Evolutionary conservation across 2,113 vertebrate genomes (phyloP).

Genomic region (Amphilophus citrinellus): DNA sequence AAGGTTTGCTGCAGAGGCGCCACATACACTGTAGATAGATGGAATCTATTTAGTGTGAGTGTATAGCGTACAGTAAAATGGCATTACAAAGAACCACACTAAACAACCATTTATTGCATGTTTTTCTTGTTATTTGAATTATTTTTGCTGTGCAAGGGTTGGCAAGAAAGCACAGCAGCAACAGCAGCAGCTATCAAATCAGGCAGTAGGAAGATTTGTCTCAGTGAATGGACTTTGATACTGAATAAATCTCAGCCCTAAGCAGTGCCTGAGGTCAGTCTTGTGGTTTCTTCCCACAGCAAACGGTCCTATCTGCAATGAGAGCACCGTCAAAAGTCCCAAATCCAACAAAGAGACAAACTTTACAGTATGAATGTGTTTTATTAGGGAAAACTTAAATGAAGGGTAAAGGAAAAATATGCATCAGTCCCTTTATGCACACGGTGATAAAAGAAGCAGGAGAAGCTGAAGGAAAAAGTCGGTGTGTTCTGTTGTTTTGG

Average conservation of each 20-base stretch:
- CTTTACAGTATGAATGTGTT: background rate
- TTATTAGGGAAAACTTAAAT: background rate
- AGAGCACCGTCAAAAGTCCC: too few species aligned
- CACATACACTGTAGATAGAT: background rate
- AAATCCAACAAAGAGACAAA: background rate
- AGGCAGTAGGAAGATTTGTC: background rate
- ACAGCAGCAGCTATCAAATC: background rate
- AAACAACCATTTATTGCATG: background rate
- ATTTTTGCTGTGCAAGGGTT: background rate
- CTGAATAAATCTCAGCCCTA: background rate
- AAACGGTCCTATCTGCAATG: background rate
- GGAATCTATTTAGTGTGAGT: background rate
- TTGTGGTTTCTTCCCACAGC: background rate
- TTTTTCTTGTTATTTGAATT: background rate
- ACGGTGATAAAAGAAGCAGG: background rate
- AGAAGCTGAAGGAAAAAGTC: conserved; percentile 39
- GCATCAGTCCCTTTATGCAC: background rate
- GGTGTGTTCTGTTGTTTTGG: conserved; percentile 25
- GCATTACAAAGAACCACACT: background rate
- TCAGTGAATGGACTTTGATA: background rate
- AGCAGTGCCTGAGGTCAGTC: background rate
- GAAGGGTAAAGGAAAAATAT: background rate
- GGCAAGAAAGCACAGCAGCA: background rate
- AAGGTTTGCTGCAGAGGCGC: background rate
- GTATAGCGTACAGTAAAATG: background rate